Conservation (phyloP, 1,140 invertebrate species). For the Metopolophium dirhodum region DNA sequence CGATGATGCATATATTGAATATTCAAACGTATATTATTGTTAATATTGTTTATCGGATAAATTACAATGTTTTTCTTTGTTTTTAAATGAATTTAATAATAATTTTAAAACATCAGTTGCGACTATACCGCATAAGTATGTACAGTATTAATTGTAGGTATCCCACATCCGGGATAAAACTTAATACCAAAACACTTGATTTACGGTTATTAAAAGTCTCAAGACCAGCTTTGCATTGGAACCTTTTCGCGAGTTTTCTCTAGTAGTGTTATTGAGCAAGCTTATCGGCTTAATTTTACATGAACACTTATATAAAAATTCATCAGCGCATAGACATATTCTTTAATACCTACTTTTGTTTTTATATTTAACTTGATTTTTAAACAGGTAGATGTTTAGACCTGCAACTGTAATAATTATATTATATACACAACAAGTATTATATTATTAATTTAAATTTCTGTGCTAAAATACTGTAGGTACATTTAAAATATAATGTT, state of each 20-base stretch:
- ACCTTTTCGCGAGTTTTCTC: not conserved
- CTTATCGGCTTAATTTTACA: not conserved
- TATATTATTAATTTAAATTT: not conserved
- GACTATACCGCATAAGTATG: not conserved
- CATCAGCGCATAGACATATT: not conserved
- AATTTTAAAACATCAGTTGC: not conserved
- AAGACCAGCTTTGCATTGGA: not conserved
- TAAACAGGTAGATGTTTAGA: not conserved
- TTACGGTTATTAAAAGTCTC: too few species aligned
- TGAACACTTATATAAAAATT: not conserved
- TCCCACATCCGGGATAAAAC: too few species aligned
- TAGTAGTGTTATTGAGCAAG: not conserved
- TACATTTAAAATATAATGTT: too few species aligned
- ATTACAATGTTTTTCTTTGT: not conserved
- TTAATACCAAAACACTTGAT: not conserved
- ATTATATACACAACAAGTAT: not conserved
- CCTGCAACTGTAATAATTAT: too few species aligned
- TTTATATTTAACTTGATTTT: not conserved
- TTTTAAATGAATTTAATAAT: too few species aligned
- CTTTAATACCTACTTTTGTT: not conserved
- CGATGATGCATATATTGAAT: too few species aligned
- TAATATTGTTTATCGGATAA: not conserved
- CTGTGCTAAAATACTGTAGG: too few species aligned
- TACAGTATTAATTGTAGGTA: not conserved
- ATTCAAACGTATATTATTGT: not conserved